These are phyloP conservation scores for Eretmochelys imbricata DNA, from an alignment of 2,113 vertebrate genomes.

Conservation along the genomic window DNA sequence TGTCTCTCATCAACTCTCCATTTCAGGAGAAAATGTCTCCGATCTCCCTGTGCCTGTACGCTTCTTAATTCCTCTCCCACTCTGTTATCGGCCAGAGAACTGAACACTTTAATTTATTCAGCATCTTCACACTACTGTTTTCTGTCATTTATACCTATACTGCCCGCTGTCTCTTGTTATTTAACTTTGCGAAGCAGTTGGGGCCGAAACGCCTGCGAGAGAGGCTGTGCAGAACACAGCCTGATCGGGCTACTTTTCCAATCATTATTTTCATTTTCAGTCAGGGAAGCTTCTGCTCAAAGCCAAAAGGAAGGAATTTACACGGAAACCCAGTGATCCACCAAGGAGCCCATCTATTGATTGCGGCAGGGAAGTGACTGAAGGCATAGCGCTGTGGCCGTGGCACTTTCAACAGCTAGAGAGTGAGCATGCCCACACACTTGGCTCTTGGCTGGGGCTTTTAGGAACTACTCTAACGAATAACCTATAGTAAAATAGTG, in stretches of 20 bases:
- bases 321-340: neutral
- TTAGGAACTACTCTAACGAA: neutral
- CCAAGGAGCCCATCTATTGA: accelerated
- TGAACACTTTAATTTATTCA: neutral
- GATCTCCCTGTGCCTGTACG: neutral
- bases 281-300: too few species aligned
- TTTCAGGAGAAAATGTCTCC: neutral
- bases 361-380: accelerated
- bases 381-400: neutral
- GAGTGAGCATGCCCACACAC: neutral
- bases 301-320: neutral
- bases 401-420: neutral
- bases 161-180: neutral
- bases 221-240: neutral
- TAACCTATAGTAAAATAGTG: neutral
- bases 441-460: neutral
- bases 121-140: neutral
- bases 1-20: constrained; percentile 13
- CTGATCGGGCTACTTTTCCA: accelerated
- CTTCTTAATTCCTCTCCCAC: neutral
- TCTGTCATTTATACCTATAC: constrained; percentile 34
- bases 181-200: accelerated
- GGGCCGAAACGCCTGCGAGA: accelerated
- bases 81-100: neutral
- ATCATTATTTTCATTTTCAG: neutral